Percentiles rank a stretch among this genome's conserved stretches.
Conservation (phyloP, 2,113 vertebrate species). For the Strix aluco region DNA sequence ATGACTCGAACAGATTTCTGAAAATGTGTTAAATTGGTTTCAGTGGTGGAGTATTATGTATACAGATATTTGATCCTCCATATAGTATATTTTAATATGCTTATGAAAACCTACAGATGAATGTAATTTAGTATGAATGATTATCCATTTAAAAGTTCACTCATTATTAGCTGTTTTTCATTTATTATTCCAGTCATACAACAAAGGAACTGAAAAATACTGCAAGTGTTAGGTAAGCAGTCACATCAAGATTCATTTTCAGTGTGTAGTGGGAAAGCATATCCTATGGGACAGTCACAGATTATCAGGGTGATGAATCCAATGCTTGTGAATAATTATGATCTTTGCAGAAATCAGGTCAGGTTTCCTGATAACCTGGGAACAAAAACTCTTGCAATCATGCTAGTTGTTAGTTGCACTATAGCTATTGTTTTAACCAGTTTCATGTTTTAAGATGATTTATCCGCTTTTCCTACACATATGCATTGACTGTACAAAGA, state of each 20-base stretch:
- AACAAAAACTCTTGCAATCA: not conserved
- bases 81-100: not conserved
- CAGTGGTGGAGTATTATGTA: not conserved
- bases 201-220: not conserved
- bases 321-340: not conserved
- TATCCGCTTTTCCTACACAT: not conserved
- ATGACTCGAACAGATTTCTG: not conserved
- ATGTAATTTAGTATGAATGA: not conserved
- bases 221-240: not conserved
- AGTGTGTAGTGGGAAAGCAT: not conserved
- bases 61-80: not conserved
- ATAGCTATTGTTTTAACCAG: not conserved
- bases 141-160: not conserved
- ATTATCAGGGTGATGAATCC: not conserved
- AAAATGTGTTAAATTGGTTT: not conserved
- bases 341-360: not conserved
- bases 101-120: slow-evolving; percentile 9
- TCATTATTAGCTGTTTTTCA: not conserved
- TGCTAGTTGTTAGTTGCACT: not conserved
- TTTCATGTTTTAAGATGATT: not conserved
- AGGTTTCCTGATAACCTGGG: not conserved
- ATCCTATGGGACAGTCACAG: not conserved
- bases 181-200: not conserved
- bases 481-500: not conserved
- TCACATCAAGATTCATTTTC: not conserved